Base-by-base conservation (phyloP, 2,113 vertebrate genomes). In the Ictalurus furcatus region DNA sequence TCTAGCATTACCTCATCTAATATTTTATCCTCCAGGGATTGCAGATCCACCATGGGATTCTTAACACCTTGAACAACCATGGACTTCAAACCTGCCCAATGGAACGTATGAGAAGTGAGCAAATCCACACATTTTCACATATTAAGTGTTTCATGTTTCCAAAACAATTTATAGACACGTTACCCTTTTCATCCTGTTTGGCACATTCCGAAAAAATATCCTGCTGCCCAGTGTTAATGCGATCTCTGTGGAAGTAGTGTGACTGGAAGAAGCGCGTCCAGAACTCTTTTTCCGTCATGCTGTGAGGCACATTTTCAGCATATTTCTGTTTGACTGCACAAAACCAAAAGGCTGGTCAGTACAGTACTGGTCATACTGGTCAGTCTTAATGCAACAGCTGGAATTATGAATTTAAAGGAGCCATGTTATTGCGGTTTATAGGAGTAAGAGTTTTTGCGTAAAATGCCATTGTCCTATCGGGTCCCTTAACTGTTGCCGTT, bases 211-310 rank as follows among this genome's bases (percentile, higher is more conserved):
- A 96, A 95, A 99, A 99, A 85, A 99, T 97, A 91, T 99, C 98
- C 94, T 99, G 98, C 48, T 97, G 96, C 74, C 98, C 97, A 86
- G 98, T 97, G 93, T 96, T 99, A 90, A 99, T 96, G 78, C 98
- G 97, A 92, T 99, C 98, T 94, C 98, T 96, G 93, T 99, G 98
- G 93, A 99, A 99, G 94, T 99, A 99, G 94, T 99, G 98, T 85
- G 98, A 99, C 95, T 99, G 98, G 93, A 99, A 99, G 94, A 99
- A 99, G 54, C 97, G 96, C 1, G 98, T 99, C 98, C 98, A 99
- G 95, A 99, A 99, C 92, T 99, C 98, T 93, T 96, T 99, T 94
- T 99, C 98, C 0, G 98, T 98, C 96, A 99, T 95, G 93, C 96
- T 97, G 92, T 99, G 98, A 89, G 98, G 98, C 94, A 99, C 98